Evolutionary conservation across 2,797 vertebrate genomes (phyloP).

Genomic region (Gallinago stenura): DNA sequence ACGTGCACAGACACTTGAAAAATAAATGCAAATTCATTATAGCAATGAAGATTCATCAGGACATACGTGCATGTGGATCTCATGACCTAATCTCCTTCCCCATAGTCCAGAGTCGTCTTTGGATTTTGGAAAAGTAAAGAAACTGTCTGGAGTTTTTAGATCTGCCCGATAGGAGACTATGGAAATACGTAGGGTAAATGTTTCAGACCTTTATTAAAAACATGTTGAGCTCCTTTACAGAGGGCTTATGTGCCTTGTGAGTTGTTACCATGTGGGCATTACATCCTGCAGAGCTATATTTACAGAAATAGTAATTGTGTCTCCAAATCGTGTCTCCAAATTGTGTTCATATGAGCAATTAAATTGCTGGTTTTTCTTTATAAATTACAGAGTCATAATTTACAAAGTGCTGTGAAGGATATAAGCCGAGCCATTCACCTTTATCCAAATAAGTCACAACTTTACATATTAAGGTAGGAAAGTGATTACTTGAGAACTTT

Average conservation of each 20-base stretch:
- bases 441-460: constrained; percentile 76
- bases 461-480: constrained; percentile 81
- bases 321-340: background rate
- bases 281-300: background rate
- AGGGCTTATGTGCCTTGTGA: background rate
- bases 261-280: background rate
- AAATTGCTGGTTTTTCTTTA: constrained; percentile 1
- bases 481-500: background rate
- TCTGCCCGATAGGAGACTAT: background rate
- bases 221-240: background rate
- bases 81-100: background rate
- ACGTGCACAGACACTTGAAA: background rate
- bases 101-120: background rate
- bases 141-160: background rate
- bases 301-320: background rate
- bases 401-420: constrained; percentile 78
- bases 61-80: background rate
- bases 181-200: background rate
- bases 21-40: background rate
- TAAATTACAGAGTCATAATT: constrained; percentile 75
- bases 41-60: background rate
- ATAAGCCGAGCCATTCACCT: constrained; percentile 81
- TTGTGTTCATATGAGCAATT: background rate
- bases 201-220: background rate
- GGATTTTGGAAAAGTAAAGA: background rate